phyloP scores from a whole-genome alignment of 2,888 invertebrate species.

The Polyploca ridens region DNA sequence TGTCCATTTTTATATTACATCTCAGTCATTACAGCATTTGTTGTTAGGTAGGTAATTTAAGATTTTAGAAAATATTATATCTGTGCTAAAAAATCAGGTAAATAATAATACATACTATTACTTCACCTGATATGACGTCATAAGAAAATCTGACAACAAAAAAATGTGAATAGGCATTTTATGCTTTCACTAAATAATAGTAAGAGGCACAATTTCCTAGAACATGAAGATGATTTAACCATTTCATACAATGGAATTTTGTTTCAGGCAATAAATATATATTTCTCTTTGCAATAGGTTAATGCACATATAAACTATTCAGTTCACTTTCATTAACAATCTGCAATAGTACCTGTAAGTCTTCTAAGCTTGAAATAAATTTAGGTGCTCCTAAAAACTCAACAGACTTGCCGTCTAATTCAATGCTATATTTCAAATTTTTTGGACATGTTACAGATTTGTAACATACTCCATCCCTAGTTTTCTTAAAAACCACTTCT shows the following conservation, averaged over 20 bases:
- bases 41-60: background rate
- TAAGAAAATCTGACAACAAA: background rate
- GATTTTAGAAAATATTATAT: background rate
- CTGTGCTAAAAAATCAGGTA: background rate
- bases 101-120: background rate
- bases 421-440: slow-evolving; percentile 74
- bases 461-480: slow-evolving; percentile 58
- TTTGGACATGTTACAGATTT: slow-evolving; percentile 75
- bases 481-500: slow-evolving; percentile 73
- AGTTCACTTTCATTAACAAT: slow-evolving; percentile 79
- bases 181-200: slow-evolving; percentile 17
- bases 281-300: slow-evolving; percentile 36
- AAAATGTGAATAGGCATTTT: background rate
- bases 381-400: slow-evolving; percentile 80
- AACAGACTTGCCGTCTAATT: slow-evolving; percentile 70
- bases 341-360: slow-evolving; percentile 77
- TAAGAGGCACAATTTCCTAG: slow-evolving; percentile 35
- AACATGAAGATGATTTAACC: slow-evolving; percentile 29
- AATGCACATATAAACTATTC: slow-evolving; percentile 73
- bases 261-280: slow-evolving; percentile 31
- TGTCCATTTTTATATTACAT: slow-evolving; percentile 33
- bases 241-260: slow-evolving; percentile 30
- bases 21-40: slow-evolving; percentile 34
- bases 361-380: slow-evolving; percentile 73
- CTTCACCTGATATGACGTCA: background rate